These are phyloP conservation scores for Tipula unca DNA, from an alignment of 2,888 invertebrate genomes.

Conservation along the genomic window DNA sequence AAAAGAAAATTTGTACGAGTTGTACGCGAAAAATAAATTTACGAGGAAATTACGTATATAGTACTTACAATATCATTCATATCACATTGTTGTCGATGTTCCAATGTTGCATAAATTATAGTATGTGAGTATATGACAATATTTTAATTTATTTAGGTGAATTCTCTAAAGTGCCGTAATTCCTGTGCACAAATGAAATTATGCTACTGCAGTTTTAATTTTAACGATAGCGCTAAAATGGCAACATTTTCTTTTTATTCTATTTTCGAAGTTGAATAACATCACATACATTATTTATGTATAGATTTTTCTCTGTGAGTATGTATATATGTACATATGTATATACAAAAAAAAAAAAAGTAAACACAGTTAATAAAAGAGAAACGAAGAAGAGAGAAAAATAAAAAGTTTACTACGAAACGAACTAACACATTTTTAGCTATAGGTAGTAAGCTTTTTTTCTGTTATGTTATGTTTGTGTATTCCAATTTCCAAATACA, in stretches of 20 bases:
- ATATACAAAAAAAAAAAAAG: not conserved
- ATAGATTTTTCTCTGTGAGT: not conserved
- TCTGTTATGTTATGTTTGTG: not conserved
- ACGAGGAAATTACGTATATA: not conserved
- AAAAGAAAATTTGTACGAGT: not conserved
- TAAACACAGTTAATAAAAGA: conserved; percentile 8
- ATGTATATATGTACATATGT: not conserved
- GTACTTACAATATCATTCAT: not conserved
- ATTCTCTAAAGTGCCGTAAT: not conserved
- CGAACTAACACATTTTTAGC: not conserved
- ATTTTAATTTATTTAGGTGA: not conserved
- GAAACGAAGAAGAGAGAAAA: not conserved
- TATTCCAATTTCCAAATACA: not conserved
- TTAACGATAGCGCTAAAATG: not conserved
- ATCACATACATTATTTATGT: not conserved
- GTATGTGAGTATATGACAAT: not conserved
- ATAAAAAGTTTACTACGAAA: not conserved
- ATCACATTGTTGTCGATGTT: not conserved
- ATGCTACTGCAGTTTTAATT: not conserved
- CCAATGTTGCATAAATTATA: not conserved
- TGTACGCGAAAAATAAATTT: not conserved
- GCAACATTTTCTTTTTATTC: not conserved
- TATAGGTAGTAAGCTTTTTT: not conserved
- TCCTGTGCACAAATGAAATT: not conserved
- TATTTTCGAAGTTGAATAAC: not conserved